Conservation (phyloP, 1,140 invertebrate species). For the Elymnias hypermnestra region DNA sequence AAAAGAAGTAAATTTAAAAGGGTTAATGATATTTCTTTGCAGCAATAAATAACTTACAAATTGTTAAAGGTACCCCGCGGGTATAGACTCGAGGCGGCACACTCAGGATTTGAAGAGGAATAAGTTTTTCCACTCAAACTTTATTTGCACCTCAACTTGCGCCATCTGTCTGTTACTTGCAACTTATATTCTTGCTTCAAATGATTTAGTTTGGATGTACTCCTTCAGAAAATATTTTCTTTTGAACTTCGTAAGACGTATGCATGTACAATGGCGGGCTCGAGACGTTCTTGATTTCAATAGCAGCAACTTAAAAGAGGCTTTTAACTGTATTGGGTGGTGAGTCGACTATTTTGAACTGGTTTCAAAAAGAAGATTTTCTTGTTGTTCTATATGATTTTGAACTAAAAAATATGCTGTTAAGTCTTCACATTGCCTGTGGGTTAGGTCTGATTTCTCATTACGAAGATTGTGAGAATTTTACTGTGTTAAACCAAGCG, state of each 20-base stretch:
- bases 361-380: not conserved
- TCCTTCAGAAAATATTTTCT: constrained; percentile 69
- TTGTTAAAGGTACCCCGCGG: constrained; percentile 66
- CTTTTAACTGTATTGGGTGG: constrained; percentile 21
- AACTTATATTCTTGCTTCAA: constrained; percentile 71
- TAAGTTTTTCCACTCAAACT: constrained; percentile 74
- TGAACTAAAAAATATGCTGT: too few species aligned
- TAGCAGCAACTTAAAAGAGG: constrained; percentile 17
- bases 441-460: too few species aligned
- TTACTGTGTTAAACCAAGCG: too few species aligned
- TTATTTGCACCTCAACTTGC: constrained; percentile 72
- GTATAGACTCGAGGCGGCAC: constrained; percentile 44
- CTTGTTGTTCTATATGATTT: not conserved
- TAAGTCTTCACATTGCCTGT: too few species aligned
- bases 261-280: constrained; percentile 55
- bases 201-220: constrained; percentile 71
- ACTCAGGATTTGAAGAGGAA: constrained; percentile 56
- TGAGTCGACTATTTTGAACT: constrained; percentile 9
- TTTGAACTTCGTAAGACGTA: constrained; percentile 54
- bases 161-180: constrained; percentile 68
- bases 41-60: constrained; percentile 72
- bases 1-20: constrained; percentile 51
- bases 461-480: too few species aligned
- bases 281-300: constrained; percentile 37
- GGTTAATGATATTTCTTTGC: constrained; percentile 66